Conservation (phyloP, 1,140 invertebrate genomes). For the Hylaeus volcanicus region DNA sequence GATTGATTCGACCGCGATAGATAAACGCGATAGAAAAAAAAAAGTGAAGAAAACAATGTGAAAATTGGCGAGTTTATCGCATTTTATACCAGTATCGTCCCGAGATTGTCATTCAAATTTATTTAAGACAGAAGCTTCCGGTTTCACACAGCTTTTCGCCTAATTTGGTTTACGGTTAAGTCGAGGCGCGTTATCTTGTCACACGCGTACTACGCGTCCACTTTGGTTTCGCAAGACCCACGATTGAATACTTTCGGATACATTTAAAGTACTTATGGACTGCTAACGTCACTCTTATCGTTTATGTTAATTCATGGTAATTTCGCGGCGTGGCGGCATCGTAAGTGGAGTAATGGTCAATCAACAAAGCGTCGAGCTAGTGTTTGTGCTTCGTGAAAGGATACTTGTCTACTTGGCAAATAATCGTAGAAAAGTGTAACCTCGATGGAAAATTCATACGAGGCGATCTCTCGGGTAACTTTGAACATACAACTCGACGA, state of each 20-base stretch:
- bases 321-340: conserved; percentile 37
- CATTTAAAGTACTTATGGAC: conserved; percentile 32
- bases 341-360: conserved; percentile 45
- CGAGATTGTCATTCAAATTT: not conserved
- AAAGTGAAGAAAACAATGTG: too few relatives aligned
- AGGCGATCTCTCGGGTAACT: too few relatives aligned
- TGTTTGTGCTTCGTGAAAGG: conserved; percentile 30
- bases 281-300: conserved; percentile 39
- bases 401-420: conserved; percentile 31
- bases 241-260: conserved; percentile 41
- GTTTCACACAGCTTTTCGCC: not conserved
- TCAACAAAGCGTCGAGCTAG: conserved; percentile 54
- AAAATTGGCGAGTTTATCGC: not conserved
- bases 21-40: too few relatives aligned
- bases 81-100: too few relatives aligned
- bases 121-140: not conserved
- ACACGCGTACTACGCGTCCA: not conserved
- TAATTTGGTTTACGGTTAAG: conserved; percentile 8
- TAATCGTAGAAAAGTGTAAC: conserved; percentile 30
- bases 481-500: too few relatives aligned
- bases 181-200: conserved; percentile 34
- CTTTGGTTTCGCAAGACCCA: conserved; percentile 43
- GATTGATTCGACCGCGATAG: too few relatives aligned
- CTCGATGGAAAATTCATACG: not conserved
- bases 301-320: conserved; percentile 60